These are phyloP conservation scores for Delichon dasypus DNA, from an alignment of 2,797 vertebrate genomes.

Conservation along the genomic window DNA sequence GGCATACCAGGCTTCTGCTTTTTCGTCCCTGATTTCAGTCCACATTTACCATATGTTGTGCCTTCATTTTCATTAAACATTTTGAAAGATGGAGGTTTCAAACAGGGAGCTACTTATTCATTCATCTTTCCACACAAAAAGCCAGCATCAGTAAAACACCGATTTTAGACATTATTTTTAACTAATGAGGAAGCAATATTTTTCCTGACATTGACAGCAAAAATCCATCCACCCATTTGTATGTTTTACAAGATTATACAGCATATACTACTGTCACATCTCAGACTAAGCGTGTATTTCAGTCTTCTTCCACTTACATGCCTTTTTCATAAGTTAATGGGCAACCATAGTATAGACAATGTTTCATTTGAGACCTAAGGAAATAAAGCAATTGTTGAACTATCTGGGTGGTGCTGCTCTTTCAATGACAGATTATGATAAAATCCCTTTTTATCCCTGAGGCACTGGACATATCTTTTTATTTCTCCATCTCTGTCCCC, in stretches of 20 bases:
- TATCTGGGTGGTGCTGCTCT: background rate
- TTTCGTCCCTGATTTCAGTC: constrained; percentile 32
- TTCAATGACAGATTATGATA: background rate
- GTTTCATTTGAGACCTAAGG: constrained; percentile 17
- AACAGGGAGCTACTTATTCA: constrained; percentile 27
- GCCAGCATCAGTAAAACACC: constrained; percentile 36
- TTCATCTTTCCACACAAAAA: constrained; percentile 44
- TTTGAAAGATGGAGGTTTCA: constrained; percentile 62
- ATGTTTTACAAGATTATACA: constrained; percentile 5
- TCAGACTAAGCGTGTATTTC: background rate
- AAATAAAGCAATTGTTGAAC: background rate
- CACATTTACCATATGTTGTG: constrained; percentile 43
- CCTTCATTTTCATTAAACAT: constrained; percentile 56
- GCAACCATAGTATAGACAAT: constrained; percentile 61
- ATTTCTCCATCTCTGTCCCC: background rate
- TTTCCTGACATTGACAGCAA: constrained; percentile 11
- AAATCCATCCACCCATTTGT: constrained; percentile 16
- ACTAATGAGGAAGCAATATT: constrained; percentile 45
- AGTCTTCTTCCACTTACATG: background rate
- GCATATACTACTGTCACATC: background rate
- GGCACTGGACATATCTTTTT: background rate
- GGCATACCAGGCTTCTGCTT: background rate
- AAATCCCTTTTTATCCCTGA: background rate
- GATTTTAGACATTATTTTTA: constrained; percentile 51
- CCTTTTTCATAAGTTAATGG: constrained; percentile 58